Evolutionary conservation across 92 coral and sea anemone genomes (phyloP), one percentile per base, ranked within the genome.

Genomic region (Umimayanthus chanpuru): DNA sequence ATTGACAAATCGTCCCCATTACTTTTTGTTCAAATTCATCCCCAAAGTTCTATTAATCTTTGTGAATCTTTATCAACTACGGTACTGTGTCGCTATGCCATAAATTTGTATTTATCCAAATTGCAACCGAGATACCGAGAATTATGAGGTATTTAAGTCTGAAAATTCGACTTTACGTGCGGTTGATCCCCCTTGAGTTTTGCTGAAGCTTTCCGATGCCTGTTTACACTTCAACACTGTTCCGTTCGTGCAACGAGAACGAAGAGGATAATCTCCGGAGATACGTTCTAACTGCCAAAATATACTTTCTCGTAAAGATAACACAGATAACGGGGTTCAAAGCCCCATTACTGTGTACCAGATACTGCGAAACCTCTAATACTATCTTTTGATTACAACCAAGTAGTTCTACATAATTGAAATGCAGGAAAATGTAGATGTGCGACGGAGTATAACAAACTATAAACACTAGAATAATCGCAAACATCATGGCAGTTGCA

Each of bases 391-490:
- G 32, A 77, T 12, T 20, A 28, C 81, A 77, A 21, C 81, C 81
- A 43, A 77, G 81, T 5, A 39, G 23, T 41, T 77, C 56, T 21
- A 32, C 16, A 44, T 44, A 21, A 8, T 41, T 41, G 9, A 16
- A 77, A 39, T 16, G 43, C 20, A 77, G 12, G 16, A 77, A 77
- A 41, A 77, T 26, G 30, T 47, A 77, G 20, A 77, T 30, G 32
- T 77, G 81, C 14, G 81, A 77, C 15, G 81, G 81, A 5, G 56
- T 77, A 47, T 77, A 77, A 41, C 81, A 77, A 47, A 77, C 55
- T 21, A n/a, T 12, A 47, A 77, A 77, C 56, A 41, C 64, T 40
- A 77, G 30, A 23, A 77, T 39, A 40, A 77, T 15, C 5, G 61
- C 43, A 18, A 43, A 40, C 81, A 77, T 77, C 81, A 77, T 77